Conservation (phyloP, 1,140 invertebrate species). For the Lamellibrachia luymesi region DNA sequence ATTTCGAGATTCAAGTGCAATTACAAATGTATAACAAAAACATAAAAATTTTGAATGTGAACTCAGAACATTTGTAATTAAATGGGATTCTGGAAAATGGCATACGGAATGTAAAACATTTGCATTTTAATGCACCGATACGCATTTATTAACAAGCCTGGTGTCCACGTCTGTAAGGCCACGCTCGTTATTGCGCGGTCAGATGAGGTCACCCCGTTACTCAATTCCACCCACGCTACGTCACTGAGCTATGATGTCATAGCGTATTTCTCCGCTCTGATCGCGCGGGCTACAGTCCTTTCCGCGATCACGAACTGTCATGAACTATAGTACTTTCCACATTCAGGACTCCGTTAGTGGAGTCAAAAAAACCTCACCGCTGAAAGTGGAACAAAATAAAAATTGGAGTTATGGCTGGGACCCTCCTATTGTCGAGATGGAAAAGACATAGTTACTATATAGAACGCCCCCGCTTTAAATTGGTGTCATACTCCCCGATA, state of each 20-base stretch:
- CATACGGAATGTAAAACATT: too few relatives aligned
- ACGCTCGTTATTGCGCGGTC: background rate
- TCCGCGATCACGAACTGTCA: background rate
- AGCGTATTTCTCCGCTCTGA: background rate
- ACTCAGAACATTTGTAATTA: too few relatives aligned
- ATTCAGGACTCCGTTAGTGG: background rate
- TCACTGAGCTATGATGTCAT: background rate
- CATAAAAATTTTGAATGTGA: too few relatives aligned
- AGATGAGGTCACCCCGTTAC: background rate
- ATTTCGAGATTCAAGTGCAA: too few relatives aligned
- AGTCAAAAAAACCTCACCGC: background rate
- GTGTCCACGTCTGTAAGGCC: too few relatives aligned
- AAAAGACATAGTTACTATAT: background rate
- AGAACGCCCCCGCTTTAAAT: background rate
- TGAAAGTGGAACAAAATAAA: background rate
- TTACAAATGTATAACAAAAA: too few relatives aligned
- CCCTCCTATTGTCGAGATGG: background rate
- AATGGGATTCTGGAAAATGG: too few relatives aligned
- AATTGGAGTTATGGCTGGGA: background rate
- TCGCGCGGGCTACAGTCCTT: background rate
- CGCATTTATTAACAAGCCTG: too few relatives aligned
- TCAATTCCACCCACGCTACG: background rate
- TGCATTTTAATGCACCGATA: too few relatives aligned
- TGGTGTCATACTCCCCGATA: background rate
- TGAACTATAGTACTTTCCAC: background rate